Evolutionary conservation across 2,888 invertebrate species (phyloP), one percentile per base, ranked within the genome.

Genomic region (Drosophila peninsularis): DNA sequence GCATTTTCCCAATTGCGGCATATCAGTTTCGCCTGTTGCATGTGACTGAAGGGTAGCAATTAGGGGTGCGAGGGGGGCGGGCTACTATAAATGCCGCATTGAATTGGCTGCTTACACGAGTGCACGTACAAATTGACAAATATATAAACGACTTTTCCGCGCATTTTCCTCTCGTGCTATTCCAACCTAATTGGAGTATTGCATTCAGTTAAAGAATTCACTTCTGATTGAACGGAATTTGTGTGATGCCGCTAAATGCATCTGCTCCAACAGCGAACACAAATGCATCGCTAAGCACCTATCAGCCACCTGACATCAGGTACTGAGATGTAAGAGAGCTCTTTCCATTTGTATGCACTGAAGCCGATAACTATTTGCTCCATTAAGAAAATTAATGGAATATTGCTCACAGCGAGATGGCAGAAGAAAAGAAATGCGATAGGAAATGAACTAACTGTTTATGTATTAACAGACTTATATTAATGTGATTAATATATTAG

Each of bases 171-270:
- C 30, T 34, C 34, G 49, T 17, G 52, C 54, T 24, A n/a, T 32
- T 9, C 42, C 36, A 44, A 72, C 66, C 75, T 88, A 82, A 85
- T 84, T 84, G 75, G 32, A 54, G 49, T 54, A 57, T 54, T 71
- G 75, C 71, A 77, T 73, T 73, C 65, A 82, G 72, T 85, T 82
- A 88, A 67, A 54, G 54, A 53, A 66, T 37, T 83, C 71, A 69
- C 64, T 73, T 63, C 53, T n/a, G 44, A 66, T 77, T 75, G 69
- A 62, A 75, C 66, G 60, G 61, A 68, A 82, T 67, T 81, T 71
- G 69, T 69, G 49, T 65, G 68, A 63, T 76, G 55, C 67, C 49
- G 64, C 62, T 53, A 71, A 87, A 84, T 62, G 65, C 55, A 80
- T 58, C 62, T 73, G 78, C 61, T n/a, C 47, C 47, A 53, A 62